phyloP scores from a whole-genome alignment of 2,888 invertebrate genomes.

The Macrophya annulata region DNA sequence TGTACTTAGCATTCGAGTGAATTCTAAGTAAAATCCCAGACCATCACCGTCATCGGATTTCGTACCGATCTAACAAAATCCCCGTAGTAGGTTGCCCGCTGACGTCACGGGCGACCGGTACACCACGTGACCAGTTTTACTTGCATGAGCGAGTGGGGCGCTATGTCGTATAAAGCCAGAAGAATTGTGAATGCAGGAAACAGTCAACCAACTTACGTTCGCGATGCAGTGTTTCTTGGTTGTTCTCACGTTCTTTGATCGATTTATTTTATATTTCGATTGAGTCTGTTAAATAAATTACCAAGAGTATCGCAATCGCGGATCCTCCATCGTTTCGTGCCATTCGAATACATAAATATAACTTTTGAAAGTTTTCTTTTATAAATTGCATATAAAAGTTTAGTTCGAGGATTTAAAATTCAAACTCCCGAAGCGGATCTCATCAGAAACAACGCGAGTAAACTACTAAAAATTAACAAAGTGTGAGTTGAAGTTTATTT shows the following conservation, averaged over 20 bases:
- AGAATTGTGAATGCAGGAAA: conserved; percentile 18
- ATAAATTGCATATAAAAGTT: conserved; percentile 20
- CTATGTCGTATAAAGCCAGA: conserved; percentile 33
- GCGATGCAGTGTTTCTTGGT: conserved; percentile 16
- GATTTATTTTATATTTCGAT: not conserved
- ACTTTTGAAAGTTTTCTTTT: not conserved
- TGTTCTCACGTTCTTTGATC: not conserved
- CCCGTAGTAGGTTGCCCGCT: conserved; percentile 5
- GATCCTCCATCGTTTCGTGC: not conserved
- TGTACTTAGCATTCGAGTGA: not conserved
- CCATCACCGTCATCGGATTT: conserved; percentile 35
- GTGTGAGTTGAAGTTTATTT: conserved; percentile 18
- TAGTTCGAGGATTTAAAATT: not conserved
- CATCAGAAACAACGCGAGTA: not conserved
- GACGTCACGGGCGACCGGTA: conserved; percentile 48
- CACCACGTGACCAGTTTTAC: conserved; percentile 33
- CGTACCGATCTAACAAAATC: conserved; percentile 30
- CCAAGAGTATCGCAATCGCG: not conserved
- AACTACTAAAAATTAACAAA: not conserved
- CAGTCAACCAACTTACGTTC: conserved; percentile 28
- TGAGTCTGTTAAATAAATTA: not conserved
- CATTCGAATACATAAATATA: not conserved
- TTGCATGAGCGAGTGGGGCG: conserved; percentile 23
- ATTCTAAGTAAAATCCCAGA: conserved; percentile 32
- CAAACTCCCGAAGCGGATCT: not conserved